Conservation (phyloP, 2,797 vertebrate genomes). For the Petrocephalus schoutedeni region DNA sequence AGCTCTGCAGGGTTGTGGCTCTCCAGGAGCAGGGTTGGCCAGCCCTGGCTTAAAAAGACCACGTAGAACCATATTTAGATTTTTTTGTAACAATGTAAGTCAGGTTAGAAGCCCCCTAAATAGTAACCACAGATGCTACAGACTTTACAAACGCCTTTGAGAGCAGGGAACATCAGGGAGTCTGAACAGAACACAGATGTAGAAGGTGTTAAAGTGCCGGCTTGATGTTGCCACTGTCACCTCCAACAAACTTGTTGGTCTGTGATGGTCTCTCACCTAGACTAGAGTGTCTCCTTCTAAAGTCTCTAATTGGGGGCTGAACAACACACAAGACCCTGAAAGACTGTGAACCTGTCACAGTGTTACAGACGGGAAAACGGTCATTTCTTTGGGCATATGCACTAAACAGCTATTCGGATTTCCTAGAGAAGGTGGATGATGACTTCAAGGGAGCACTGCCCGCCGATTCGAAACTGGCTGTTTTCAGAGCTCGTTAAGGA, state of each 20-base stretch:
- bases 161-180: background rate
- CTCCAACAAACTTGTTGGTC: background rate
- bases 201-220: background rate
- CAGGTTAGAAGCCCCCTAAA: background rate
- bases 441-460: background rate
- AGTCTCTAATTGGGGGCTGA: background rate
- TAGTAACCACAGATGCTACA: slow-evolving; percentile 9
- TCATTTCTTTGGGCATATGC: background rate
- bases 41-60: background rate
- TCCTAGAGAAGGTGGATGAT: background rate
- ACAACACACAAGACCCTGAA: background rate
- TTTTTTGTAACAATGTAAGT: background rate
- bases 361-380: background rate
- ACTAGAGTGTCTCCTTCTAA: background rate
- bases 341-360: background rate
- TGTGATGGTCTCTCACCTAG: background rate
- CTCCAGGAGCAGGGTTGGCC: too few relatives aligned
- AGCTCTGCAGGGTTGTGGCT: too few relatives aligned
- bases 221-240: background rate
- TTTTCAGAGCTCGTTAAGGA: background rate
- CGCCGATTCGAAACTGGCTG: background rate
- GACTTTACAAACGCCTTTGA: background rate
- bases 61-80: background rate
- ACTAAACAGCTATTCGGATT: background rate
- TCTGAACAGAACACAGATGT: background rate